A percentile compares a stretch with the other conserved stretches of the same genome.
Evolutionary conservation across 1,140 invertebrate species (phyloP).

Genomic region (Mercenaria mercenaria): DNA sequence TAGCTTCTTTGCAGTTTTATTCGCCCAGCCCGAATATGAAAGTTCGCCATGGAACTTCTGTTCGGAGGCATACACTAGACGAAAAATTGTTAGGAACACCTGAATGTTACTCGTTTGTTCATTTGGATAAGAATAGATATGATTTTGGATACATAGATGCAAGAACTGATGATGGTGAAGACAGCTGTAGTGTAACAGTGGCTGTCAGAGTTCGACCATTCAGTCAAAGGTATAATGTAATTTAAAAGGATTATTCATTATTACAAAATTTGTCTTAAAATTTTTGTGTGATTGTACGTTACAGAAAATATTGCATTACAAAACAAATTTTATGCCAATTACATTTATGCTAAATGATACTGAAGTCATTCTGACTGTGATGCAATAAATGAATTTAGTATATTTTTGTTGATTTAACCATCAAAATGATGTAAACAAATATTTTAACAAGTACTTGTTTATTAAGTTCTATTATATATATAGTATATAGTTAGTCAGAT

Average conservation of each 20-base stretch:
- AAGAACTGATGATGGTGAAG: slow-evolving; percentile 69
- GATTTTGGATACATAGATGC: slow-evolving; percentile 48
- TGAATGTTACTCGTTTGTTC: slow-evolving; percentile 82
- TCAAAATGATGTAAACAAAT: too few species aligned
- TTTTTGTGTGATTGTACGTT: background rate
- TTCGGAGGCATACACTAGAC: slow-evolving; percentile 75
- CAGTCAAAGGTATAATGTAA: slow-evolving; percentile 85
- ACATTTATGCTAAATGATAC: too few species aligned
- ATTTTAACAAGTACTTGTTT: too few species aligned
- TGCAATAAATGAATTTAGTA: too few species aligned
- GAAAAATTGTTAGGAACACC: slow-evolving; percentile 80
- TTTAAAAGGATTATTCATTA: background rate
- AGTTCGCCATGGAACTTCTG: slow-evolving; percentile 54
- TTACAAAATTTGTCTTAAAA: background rate
- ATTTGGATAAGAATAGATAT: slow-evolving; percentile 74
- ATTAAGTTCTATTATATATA: too few species aligned
- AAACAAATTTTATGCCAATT: too few species aligned
- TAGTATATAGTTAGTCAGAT: too few species aligned
- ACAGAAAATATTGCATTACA: background rate
- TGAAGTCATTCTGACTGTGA: too few species aligned
- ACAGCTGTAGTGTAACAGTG: slow-evolving; percentile 87
- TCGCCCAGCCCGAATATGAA: slow-evolving; percentile 41
- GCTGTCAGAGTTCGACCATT: slow-evolving; percentile 89
- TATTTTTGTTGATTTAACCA: too few species aligned
- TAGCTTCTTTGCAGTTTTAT: background rate